These are phyloP conservation scores for Urocyon cinereoargenteus DNA, from an alignment of 2,797 vertebrate species.

Conservation along the genomic window DNA sequence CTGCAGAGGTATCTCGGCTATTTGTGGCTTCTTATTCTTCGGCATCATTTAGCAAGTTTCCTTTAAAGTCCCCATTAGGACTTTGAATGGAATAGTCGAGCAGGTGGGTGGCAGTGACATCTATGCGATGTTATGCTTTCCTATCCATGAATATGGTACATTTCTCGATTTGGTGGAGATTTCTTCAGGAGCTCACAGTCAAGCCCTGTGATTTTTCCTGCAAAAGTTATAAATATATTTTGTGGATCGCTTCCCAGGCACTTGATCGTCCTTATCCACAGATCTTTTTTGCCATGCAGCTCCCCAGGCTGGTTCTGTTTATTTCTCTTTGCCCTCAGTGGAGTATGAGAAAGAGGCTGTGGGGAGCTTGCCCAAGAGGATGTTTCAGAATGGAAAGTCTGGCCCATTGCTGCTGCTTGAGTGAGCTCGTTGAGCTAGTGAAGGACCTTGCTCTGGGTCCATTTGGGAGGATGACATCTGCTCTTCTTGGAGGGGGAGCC, in stretches of 20 bases:
- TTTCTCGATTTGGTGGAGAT: neutral
- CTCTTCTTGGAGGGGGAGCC: neutral
- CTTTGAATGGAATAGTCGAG: neutral
- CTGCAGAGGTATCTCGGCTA: neutral
- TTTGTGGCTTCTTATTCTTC: neutral
- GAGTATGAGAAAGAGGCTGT: neutral
- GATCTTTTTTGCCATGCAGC: neutral
- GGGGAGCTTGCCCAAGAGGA: neutral
- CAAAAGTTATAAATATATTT: neutral
- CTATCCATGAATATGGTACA: conserved; percentile 21
- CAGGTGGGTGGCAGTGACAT: neutral
- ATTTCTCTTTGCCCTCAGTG: neutral
- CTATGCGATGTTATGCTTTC: neutral
- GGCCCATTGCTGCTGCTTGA: neutral
- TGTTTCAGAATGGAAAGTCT: neutral
- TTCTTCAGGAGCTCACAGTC: neutral
- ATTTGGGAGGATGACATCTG: neutral
- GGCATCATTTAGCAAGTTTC: neutral
- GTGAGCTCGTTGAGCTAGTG: too few relatives aligned
- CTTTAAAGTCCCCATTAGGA: neutral
- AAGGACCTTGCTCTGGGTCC: neutral
- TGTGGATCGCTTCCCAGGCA: neutral
- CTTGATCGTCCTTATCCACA: neutral
- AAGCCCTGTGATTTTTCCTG: neutral
- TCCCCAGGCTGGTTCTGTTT: neutral